Percentiles rank a stretch among this genome's conserved stretches.
Evolutionary conservation across 2,888 invertebrate species (phyloP).

Genomic region (Zaprionus obscuricornis): DNA sequence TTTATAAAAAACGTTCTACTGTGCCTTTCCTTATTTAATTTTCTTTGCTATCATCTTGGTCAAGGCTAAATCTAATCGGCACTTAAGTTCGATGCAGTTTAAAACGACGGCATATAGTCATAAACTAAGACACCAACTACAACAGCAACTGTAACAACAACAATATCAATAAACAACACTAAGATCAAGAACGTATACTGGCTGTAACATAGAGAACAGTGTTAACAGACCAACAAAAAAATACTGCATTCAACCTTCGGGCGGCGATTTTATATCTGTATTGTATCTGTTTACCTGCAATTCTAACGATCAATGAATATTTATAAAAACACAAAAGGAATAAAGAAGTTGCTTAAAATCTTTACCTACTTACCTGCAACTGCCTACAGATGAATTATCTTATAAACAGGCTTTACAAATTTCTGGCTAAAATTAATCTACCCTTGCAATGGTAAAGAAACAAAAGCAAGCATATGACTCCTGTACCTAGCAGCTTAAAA

Average conservation of each 20-base stretch:
- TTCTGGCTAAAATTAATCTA: too few relatives aligned
- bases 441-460: too few relatives aligned
- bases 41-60: constrained; percentile 78
- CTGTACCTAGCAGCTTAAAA: constrained; percentile 35
- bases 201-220: constrained; percentile 34
- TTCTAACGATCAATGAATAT: constrained; percentile 65
- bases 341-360: too few relatives aligned
- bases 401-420: too few relatives aligned
- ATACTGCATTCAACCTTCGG: constrained; percentile 51
- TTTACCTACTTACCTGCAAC: too few relatives aligned
- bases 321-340: constrained; percentile 53
- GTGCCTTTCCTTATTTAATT: neutral
- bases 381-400: too few relatives aligned
- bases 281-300: constrained; percentile 13
- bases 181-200: constrained; percentile 56
- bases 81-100: constrained; percentile 67
- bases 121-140: constrained; percentile 53
- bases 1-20: too few relatives aligned
- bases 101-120: constrained; percentile 53
- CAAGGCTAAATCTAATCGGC: constrained; percentile 79
- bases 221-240: constrained; percentile 57
- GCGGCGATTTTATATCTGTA: constrained; percentile 24
- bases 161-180: constrained; percentile 20
- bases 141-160: constrained; percentile 11
- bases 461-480: too few relatives aligned